Evolutionary conservation across 2,113 vertebrate genomes (phyloP), one percentile per base, ranked within the genome.

Genomic region (Ochotona princeps): DNA sequence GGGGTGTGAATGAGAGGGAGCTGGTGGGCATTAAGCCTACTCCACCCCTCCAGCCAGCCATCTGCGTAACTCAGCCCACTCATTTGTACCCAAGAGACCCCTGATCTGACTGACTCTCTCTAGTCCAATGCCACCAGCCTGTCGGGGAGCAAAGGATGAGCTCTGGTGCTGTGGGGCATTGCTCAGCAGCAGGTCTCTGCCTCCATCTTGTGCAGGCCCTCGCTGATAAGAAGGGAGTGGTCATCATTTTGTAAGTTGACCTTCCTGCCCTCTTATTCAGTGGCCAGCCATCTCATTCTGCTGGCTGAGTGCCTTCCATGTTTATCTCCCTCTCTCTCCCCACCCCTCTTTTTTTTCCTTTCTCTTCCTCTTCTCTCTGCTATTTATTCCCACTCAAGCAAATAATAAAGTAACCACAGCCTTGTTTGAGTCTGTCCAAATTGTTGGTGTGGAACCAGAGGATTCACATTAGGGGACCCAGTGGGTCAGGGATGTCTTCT

Each of bases 271-370:
- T 81, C 84, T 57, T 51, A 20, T 78, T 74, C 79, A n/a, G 17
- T 92, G 75, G 38, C 81, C 67, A 23, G 20, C 80, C n/a, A 90
- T 83, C 85, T 61, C 74, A 90, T 83, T 80, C 79, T 88, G 67
- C 38, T 72, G 88, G n/a, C 66, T 10, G 5, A 38, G 54, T 63
- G 32, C 66, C 63, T 60, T 72, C 49, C 13, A 0, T 11, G 0
- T 60, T 83, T 14, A 32, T 69, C 51, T n/a, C 51, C 80, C 23
- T 82, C 80, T 86, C 61, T 73, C 3, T 60, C 38, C 26, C 0
- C 54, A 1, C 54, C 28, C 65, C 74, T 35, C 1, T 63, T 60
- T 18, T n/a, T 28, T 78, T 18, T 78, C 49, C 12, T n/a, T 11
- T 10, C 14, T 47, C 35, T 13, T n/a, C 47, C 47, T 69, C 44